Percentiles rank a stretch among this genome's conserved stretches.
phyloP scores from a whole-genome alignment of 2,888 invertebrate species.

The Drosophila melanosoma region DNA sequence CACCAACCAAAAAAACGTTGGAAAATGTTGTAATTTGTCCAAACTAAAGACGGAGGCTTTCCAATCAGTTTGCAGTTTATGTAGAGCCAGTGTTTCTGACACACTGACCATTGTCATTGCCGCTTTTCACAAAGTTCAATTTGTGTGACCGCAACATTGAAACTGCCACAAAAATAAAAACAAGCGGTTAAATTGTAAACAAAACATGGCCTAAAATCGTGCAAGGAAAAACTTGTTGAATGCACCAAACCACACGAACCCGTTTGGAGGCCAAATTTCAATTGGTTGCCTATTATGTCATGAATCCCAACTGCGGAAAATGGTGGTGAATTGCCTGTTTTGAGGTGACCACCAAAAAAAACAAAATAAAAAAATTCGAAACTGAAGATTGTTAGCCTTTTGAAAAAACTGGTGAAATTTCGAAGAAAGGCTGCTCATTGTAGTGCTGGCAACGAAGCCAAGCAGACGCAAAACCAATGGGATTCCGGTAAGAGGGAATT shows the following conservation, averaged over 20 bases:
- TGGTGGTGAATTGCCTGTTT: constrained; percentile 25
- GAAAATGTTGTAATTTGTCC: not conserved
- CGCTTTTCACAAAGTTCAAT: constrained; percentile 51
- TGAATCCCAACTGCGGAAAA: constrained; percentile 32
- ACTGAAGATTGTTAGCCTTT: constrained; percentile 26
- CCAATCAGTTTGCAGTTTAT: not conserved
- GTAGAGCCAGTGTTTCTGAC: constrained; percentile 55
- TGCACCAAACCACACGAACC: constrained; percentile 57
- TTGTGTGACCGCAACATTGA: constrained; percentile 60
- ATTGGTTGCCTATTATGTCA: constrained; percentile 55
- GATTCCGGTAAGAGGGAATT: constrained; percentile 59
- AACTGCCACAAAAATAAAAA: constrained; percentile 26
- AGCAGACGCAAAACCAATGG: constrained; percentile 67
- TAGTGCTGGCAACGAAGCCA: constrained; percentile 52
- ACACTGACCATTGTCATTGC: constrained; percentile 63
- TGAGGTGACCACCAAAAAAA: constrained; percentile 33
- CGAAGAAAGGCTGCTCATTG: constrained; percentile 51
- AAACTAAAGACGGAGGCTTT: not conserved
- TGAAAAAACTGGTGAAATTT: constrained; percentile 46
- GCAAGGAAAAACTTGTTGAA: constrained; percentile 63
- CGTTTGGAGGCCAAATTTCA: constrained; percentile 60
- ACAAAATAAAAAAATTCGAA: not conserved
- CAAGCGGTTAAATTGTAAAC: constrained; percentile 22
- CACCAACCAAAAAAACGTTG: not conserved
- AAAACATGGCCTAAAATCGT: constrained; percentile 45